Evolutionary conservation across 2,888 invertebrate species (phyloP).

Genomic region (Meteorus colon): DNA sequence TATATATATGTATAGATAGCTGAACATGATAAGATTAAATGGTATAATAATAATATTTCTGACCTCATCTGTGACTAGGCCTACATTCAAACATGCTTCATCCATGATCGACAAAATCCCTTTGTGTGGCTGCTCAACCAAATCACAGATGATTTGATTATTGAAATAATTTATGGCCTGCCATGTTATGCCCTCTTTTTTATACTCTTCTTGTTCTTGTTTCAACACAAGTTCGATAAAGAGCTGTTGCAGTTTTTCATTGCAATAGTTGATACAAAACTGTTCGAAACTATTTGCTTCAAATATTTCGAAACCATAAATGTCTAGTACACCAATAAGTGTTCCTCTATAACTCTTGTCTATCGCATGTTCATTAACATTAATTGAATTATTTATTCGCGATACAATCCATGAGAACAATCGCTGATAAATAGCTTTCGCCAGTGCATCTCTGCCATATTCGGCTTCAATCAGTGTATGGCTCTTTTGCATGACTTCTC

Average conservation of each 20-base stretch:
- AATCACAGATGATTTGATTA: slow-evolving; percentile 95
- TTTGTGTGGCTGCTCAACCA: slow-evolving; percentile 94
- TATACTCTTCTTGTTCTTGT: slow-evolving; percentile 98
- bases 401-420: slow-evolving; percentile 96
- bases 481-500: slow-evolving; percentile 92
- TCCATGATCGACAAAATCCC: slow-evolving; percentile 96
- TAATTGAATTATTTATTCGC: slow-evolving; percentile 92
- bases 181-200: slow-evolving; percentile 96
- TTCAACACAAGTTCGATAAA: slow-evolving; percentile 98
- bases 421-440: slow-evolving; percentile 96
- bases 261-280: slow-evolving; percentile 99
- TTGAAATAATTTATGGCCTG: slow-evolving; percentile 96
- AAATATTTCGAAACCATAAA: slow-evolving; percentile 99
- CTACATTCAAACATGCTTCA: slow-evolving; percentile 97
- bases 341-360: slow-evolving; percentile 80
- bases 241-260: slow-evolving; percentile 97
- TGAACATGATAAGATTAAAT: background rate
- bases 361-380: slow-evolving; percentile 76
- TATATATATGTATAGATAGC: too few species aligned
- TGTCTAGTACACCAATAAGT: slow-evolving; percentile 96
- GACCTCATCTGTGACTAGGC: slow-evolving; percentile 85
- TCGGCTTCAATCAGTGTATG: slow-evolving; percentile 90
- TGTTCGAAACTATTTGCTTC: slow-evolving; percentile 98
- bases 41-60: slow-evolving; percentile 29
- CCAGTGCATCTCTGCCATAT: slow-evolving; percentile 92